Evolutionary conservation across 2,113 vertebrate genomes (phyloP).

Genomic region (Malaclemys terrapin): DNA sequence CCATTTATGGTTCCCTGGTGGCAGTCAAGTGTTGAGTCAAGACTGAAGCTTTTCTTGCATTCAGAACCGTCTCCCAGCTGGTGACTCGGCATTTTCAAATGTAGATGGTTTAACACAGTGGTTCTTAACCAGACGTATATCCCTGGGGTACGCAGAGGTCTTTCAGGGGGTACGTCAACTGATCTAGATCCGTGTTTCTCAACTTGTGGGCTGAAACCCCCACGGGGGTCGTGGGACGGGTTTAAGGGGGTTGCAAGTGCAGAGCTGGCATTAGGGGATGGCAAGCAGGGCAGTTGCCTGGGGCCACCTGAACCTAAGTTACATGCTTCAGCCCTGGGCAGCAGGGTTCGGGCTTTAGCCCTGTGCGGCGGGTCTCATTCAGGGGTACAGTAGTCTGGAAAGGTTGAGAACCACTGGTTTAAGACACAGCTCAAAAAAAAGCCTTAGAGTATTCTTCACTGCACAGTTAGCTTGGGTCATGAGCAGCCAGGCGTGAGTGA

Average conservation of each 20-base stretch:
- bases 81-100: too few relatives aligned
- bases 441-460: background rate
- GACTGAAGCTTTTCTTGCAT: too few relatives aligned
- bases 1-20: too few relatives aligned
- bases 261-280: background rate
- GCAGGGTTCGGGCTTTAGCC: background rate
- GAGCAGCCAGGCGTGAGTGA: background rate
- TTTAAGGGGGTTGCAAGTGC: background rate
- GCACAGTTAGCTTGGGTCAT: background rate
- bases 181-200: background rate
- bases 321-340: background rate
- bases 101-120: too few relatives aligned
- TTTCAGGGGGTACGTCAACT: background rate
- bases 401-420: background rate
- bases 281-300: background rate
- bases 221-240: background rate
- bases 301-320: background rate
- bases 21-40: too few relatives aligned
- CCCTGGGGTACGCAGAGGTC: background rate
- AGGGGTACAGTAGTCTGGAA: background rate
- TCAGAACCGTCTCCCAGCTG: too few relatives aligned
- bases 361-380: too few relatives aligned
- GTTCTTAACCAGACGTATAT: too few relatives aligned
- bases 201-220: background rate
- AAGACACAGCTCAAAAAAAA: background rate